phyloP scores from a whole-genome alignment of 2,797 vertebrate species.

The Phoxinus dragarum region DNA sequence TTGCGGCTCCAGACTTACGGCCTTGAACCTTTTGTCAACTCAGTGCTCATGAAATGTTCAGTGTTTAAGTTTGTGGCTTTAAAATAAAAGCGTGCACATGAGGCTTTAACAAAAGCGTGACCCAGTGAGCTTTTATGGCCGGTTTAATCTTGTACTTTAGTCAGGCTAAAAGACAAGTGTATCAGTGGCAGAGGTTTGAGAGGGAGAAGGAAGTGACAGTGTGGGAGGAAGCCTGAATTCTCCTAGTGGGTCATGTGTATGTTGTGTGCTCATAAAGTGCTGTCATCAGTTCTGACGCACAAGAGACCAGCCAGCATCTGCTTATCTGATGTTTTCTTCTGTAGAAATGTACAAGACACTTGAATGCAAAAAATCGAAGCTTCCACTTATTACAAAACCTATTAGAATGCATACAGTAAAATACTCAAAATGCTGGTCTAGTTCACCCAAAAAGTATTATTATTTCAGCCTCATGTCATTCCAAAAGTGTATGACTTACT shows the following conservation, averaged over 20 bases:
- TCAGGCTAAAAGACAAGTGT: conserved; percentile 39
- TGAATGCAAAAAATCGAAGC: not conserved
- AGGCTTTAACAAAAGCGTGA: conserved; percentile 32
- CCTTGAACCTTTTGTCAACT: conserved; percentile 3
- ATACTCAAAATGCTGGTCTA: not conserved
- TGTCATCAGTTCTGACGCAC: conserved; percentile 81
- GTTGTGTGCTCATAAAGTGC: conserved; percentile 78
- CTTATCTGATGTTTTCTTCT: conserved; percentile 55
- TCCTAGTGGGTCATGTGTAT: conserved; percentile 77
- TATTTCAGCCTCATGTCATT: not conserved
- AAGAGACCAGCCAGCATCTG: conserved; percentile 82
- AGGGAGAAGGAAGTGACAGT: conserved; percentile 54
- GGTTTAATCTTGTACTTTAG: conserved; percentile 47
- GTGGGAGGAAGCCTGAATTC: conserved; percentile 64
- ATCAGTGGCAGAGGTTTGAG: conserved; percentile 41
- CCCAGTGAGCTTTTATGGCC: conserved; percentile 8
- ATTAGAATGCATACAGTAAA: not conserved
- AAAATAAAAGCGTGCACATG: conserved; percentile 24
- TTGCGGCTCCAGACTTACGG: not conserved
- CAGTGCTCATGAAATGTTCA: conserved; percentile 15
- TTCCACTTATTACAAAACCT: not conserved
- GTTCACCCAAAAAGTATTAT: not conserved
- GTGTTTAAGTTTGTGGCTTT: conserved; percentile 12
- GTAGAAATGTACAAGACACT: not conserved
- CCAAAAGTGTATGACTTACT: not conserved